A percentile compares a stretch with the other conserved stretches of the same genome.
phyloP scores from a whole-genome alignment of 2,113 vertebrate species.

The Chlorodrepanis virens region DNA sequence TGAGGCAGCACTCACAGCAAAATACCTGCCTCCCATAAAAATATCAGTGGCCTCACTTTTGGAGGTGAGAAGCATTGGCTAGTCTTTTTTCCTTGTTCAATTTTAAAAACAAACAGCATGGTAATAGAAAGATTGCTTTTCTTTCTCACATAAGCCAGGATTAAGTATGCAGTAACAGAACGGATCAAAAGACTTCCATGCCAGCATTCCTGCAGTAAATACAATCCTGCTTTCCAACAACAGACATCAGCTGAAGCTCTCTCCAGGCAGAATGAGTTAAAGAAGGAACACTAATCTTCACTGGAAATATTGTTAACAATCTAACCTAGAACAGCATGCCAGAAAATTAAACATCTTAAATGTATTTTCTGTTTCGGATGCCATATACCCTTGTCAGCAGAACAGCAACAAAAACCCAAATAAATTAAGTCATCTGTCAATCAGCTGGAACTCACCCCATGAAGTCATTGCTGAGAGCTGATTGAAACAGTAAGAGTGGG shows the following conservation, averaged over 20 bases:
- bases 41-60: background rate
- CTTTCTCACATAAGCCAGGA: background rate
- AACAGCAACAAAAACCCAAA: slow-evolving; percentile 40
- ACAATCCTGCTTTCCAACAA: background rate
- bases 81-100: background rate
- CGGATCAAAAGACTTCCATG: background rate
- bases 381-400: slow-evolving; percentile 15
- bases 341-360: slow-evolving; percentile 37
- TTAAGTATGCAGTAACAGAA: background rate
- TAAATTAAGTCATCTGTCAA: slow-evolving; percentile 43
- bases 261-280: slow-evolving; percentile 28
- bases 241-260: slow-evolving; percentile 24
- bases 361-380: slow-evolving; percentile 11
- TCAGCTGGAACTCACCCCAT: slow-evolving; percentile 39
- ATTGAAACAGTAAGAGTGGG: slow-evolving; percentile 37
- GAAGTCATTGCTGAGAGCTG: slow-evolving; percentile 15
- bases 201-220: background rate
- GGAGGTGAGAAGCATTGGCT: background rate
- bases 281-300: slow-evolving; percentile 6
- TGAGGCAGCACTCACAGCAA: background rate
- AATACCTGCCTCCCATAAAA: background rate
- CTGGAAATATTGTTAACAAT: background rate
- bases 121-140: background rate
- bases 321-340: background rate
- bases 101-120: background rate